These are phyloP conservation scores for Ginglymostoma cirratum DNA, from an alignment of 2,113 vertebrate species.

Conservation along the genomic window DNA sequence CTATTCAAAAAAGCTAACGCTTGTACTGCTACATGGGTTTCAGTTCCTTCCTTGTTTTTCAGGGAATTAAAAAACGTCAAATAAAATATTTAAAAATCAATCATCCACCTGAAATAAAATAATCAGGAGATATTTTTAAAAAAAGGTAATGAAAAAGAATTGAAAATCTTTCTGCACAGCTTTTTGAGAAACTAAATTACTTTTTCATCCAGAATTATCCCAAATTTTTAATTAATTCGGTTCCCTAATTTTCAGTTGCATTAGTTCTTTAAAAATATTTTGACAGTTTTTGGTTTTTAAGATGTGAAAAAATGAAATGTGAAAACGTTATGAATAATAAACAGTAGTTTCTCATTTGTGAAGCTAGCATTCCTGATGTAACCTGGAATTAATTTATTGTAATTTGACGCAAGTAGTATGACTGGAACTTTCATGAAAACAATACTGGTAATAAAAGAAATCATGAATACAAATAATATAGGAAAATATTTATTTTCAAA, in stretches of 20 bases:
- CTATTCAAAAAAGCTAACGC: neutral
- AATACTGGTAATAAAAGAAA: neutral
- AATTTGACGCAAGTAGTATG: neutral
- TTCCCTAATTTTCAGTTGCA: neutral
- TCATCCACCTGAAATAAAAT: neutral
- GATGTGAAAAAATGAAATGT: neutral
- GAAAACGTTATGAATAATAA: neutral
- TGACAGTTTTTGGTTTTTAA: no score
- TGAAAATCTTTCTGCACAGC: neutral
- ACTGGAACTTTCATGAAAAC: constrained; percentile 1
- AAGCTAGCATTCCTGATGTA: neutral
- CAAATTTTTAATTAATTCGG: neutral
- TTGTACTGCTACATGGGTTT: neutral
- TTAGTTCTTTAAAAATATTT: neutral
- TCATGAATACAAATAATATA: constrained; percentile 6
- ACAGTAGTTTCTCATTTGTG: neutral
- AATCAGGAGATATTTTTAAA: neutral
- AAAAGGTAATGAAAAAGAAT: neutral
- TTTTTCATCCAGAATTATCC: neutral
- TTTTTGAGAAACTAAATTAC: neutral
- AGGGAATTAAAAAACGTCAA: neutral
- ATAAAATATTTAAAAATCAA: neutral
- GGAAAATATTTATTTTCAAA: constrained; percentile 34
- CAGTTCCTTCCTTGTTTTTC: neutral
- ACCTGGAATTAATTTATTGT: neutral